phyloP scores from a whole-genome alignment of 2,888 invertebrate species.

The Asteroscopus sphinx region DNA sequence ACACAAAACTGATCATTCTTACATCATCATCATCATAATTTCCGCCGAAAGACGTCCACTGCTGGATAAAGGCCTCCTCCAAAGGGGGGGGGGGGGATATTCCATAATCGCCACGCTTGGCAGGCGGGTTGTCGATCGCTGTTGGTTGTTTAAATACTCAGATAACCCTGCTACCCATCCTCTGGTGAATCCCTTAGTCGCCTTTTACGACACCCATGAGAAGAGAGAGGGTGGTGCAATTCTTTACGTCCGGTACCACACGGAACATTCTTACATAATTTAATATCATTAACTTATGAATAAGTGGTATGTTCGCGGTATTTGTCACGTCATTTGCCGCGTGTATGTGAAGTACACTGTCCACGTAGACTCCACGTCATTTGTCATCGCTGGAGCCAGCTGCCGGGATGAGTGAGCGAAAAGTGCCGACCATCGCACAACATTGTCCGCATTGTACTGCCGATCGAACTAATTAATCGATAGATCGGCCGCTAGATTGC shows the following conservation, averaged over 20 bases:
- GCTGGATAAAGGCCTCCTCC: too few relatives aligned
- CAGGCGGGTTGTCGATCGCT: too few relatives aligned
- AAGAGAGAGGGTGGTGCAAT: too few relatives aligned
- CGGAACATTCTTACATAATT: conserved; percentile 41
- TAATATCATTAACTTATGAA: conserved; percentile 43
- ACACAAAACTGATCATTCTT: conserved; percentile 24
- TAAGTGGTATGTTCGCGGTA: conserved; percentile 26
- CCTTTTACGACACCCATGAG: too few relatives aligned
- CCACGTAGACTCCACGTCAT: conserved; percentile 61
- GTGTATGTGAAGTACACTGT: conserved; percentile 13
- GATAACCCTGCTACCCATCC: too few relatives aligned
- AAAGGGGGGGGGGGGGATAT: too few relatives aligned
- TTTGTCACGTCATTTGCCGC: conserved; percentile 48
- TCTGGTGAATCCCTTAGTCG: too few relatives aligned
- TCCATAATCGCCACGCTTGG: too few relatives aligned
- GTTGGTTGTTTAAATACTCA: too few relatives aligned
- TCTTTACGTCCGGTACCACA: too few relatives aligned
- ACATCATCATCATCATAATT: conserved; percentile 12
- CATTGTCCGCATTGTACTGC: conserved; percentile 85
- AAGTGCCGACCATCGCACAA: conserved; percentile 74
- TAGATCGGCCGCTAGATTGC: conserved; percentile 85
- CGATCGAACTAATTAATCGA: conserved; percentile 87
- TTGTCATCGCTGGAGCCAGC: conserved; percentile 76
- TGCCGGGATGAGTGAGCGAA: conserved; percentile 86
- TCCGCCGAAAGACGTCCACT: too few relatives aligned